These are phyloP conservation scores for Corythaeola cristata DNA, from an alignment of 2,113 vertebrate genomes.

Conservation along the genomic window DNA sequence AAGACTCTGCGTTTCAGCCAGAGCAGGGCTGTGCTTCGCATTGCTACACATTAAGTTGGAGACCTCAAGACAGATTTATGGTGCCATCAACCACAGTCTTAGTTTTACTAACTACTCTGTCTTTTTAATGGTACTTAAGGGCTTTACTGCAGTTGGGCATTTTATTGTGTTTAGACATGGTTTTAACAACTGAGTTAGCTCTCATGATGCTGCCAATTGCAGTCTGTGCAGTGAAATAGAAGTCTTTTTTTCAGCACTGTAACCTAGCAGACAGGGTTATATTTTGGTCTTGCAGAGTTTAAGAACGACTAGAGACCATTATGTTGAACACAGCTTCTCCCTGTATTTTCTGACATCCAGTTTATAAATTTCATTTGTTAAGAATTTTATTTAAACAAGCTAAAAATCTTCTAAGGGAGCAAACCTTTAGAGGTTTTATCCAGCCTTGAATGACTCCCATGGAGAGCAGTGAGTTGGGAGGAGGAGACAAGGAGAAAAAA, in stretches of 20 bases:
- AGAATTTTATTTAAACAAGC: background rate
- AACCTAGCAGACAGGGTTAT: background rate
- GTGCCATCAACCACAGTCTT: slow-evolving; percentile 20
- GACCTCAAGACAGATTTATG: slow-evolving; percentile 42
- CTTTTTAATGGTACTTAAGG: slow-evolving; percentile 39
- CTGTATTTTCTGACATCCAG: background rate
- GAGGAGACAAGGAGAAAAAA: background rate
- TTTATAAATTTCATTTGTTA: background rate
- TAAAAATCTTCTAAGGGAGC: background rate
- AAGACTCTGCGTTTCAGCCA: background rate
- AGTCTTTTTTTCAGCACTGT: background rate
- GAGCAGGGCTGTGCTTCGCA: background rate
- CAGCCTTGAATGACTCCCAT: background rate
- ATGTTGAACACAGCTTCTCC: background rate
- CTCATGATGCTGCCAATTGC: slow-evolving; percentile 2
- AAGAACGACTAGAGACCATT: background rate
- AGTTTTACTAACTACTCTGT: slow-evolving; percentile 55
- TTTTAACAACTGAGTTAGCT: slow-evolving; percentile 43
- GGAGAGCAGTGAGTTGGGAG: background rate
- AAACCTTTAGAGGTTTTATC: background rate
- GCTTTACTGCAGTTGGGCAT: slow-evolving; percentile 36
- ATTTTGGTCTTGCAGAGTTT: slow-evolving; percentile 1
- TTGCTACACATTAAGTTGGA: slow-evolving; percentile 1
- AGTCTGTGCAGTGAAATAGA: background rate
- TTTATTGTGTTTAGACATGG: slow-evolving; percentile 44